Conservation (phyloP, 1,140 invertebrate genomes). For the Drosophila lini region DNA sequence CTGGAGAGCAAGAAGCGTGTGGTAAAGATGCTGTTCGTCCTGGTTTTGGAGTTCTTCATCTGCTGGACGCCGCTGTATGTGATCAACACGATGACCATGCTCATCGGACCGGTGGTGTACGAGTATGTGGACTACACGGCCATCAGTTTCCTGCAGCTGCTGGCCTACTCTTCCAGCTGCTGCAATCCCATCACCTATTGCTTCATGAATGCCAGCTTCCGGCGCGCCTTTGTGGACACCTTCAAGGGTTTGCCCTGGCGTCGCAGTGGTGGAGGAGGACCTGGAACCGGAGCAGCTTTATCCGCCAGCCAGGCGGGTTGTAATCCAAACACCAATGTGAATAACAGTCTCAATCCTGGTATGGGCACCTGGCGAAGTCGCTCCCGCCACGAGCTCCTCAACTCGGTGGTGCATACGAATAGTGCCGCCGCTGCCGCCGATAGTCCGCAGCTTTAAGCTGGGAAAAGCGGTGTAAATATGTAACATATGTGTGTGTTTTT, state of each 20-base stretch:
- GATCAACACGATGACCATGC: constrained; percentile 91
- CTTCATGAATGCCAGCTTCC: constrained; percentile 95
- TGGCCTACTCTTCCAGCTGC: constrained; percentile 94
- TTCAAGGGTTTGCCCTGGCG: constrained; percentile 71
- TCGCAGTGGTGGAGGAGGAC: background rate
- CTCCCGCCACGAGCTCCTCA: constrained; percentile 58
- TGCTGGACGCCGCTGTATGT: constrained; percentile 96
- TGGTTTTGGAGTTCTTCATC: constrained; percentile 96
- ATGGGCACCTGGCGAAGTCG: constrained; percentile 57
- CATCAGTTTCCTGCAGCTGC: constrained; percentile 91
- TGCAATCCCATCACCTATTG: constrained; percentile 97
- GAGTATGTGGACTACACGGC: constrained; percentile 89
- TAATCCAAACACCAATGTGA: constrained; percentile 17
- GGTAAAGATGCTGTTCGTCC: constrained; percentile 96
- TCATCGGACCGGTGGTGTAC: constrained; percentile 90
- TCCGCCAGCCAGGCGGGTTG: constrained; percentile 62
- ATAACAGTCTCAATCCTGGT: constrained; percentile 14
- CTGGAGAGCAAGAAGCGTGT: constrained; percentile 87
- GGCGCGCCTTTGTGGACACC: constrained; percentile 89
- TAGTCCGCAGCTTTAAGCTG: constrained; percentile 56
- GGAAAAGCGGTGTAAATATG: constrained; percentile 19
- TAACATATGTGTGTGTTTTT: constrained; percentile 27
- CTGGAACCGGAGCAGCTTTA: background rate
- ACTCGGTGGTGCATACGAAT: constrained; percentile 61
- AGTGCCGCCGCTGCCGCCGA: constrained; percentile 36